Conservation (phyloP, 1,140 invertebrate genomes). For the Drosophila pseudoobscura region DNA sequence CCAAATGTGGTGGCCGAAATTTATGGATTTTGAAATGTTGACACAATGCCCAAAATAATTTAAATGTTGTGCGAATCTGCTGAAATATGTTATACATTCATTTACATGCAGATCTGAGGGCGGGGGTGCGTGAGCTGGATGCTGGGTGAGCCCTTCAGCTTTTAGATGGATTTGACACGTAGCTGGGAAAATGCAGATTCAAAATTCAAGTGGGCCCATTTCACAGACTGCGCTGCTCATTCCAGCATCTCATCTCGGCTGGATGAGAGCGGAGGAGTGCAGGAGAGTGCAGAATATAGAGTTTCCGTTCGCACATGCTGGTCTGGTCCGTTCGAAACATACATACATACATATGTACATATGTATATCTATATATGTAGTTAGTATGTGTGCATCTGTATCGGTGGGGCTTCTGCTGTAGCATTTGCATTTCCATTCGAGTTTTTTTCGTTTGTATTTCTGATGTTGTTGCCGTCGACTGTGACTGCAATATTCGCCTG, state of each 20-base stretch:
- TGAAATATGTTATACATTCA: conserved; percentile 60
- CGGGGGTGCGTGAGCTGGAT: neutral
- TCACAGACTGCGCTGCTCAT: conserved; percentile 36
- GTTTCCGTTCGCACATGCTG: conserved; percentile 29
- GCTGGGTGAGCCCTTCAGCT: conserved; percentile 58
- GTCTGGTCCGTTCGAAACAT: conserved; percentile 1
- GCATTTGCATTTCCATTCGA: conserved; percentile 71
- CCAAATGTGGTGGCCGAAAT: conserved; percentile 43
- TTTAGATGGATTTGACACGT: conserved; percentile 71
- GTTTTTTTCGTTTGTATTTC: conserved; percentile 41
- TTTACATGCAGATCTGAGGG: conserved; percentile 35
- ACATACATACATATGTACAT: too few relatives aligned
- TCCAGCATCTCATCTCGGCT: conserved; percentile 13
- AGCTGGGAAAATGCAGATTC: conserved; percentile 49
- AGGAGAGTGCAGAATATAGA: conserved; percentile 12
- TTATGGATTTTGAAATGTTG: conserved; percentile 76
- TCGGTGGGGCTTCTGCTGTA: conserved; percentile 32
- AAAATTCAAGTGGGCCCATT: conserved; percentile 63
- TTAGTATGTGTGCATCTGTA: conserved; percentile 2
- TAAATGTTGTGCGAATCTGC: conserved; percentile 68
- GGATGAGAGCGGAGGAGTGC: neutral
- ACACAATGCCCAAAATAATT: conserved; percentile 78
- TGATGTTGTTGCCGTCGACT: conserved; percentile 19
- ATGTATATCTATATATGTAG: conserved; percentile 2
- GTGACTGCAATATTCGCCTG: conserved; percentile 62